Conservation (phyloP, 1,140 invertebrate genomes). For the Lordiphosa mommai region DNA sequence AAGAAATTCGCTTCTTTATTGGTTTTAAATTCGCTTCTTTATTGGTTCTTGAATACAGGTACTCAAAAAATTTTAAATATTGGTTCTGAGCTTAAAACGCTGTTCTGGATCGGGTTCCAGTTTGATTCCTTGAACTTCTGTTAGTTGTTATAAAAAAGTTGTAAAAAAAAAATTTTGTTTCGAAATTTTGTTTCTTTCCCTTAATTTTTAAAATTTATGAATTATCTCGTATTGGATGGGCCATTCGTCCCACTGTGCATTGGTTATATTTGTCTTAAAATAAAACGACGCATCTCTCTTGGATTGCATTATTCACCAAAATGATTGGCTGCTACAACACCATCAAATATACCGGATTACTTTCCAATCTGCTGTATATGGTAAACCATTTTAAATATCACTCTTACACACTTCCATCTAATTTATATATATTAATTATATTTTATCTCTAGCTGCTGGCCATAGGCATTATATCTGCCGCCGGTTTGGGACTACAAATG, state of each 20-base stretch:
- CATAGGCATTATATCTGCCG: constrained; percentile 53
- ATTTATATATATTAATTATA: background rate
- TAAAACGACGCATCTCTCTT: constrained; percentile 10
- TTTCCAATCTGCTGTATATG: constrained; percentile 70
- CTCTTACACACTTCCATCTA: background rate
- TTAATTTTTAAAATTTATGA: no score
- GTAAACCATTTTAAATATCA: constrained; percentile 24
- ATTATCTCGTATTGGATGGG: no score
- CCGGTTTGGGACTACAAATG: constrained; percentile 54
- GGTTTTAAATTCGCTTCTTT: no score
- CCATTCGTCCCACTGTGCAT: constrained; percentile 4
- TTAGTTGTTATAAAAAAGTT: no score
- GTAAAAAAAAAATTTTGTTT: no score
- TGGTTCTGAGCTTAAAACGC: no score
- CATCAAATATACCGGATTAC: constrained; percentile 61
- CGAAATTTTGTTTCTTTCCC: no score
- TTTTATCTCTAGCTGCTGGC: constrained; percentile 48
- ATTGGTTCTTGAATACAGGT: no score
- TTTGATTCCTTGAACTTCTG: no score
- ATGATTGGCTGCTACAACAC: constrained; percentile 69
- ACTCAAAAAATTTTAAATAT: no score
- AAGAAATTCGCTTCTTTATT: no score
- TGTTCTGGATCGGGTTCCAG: no score
- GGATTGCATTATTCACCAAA: constrained; percentile 40
- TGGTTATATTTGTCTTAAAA: constrained; percentile 40